Conservation (phyloP, 2,113 vertebrate species). For the Lycaon pictus region DNA sequence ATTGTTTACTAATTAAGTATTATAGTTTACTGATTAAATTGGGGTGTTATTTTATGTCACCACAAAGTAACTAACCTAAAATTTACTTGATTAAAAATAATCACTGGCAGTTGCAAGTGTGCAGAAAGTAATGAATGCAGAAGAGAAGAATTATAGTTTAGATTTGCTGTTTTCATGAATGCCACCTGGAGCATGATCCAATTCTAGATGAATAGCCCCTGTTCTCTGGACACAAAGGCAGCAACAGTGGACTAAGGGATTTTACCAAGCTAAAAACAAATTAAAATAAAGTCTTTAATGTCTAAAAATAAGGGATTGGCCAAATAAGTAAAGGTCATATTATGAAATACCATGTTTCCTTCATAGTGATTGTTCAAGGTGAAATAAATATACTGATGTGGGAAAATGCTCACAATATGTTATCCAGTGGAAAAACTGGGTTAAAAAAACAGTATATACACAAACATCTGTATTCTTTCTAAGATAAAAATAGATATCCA, state of each 20-base stretch:
- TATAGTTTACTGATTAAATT: constrained; percentile 1
- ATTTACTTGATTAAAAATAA: constrained; percentile 40
- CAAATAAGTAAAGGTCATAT: not conserved
- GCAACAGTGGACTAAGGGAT: not conserved
- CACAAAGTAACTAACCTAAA: constrained; percentile 19
- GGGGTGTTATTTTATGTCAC: not conserved
- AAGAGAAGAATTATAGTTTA: not conserved
- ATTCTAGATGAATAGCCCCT: constrained; percentile 1
- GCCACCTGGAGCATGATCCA: not conserved
- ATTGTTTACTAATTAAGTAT: not conserved
- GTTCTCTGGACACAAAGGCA: constrained; percentile 22
- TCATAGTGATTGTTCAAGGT: not conserved
- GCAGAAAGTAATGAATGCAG: not conserved
- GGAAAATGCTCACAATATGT: not conserved
- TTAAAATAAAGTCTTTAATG: constrained; percentile 9
- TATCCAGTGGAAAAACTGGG: not conserved
- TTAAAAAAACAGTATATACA: not conserved
- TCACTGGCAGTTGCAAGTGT: not conserved
- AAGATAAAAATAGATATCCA: constrained; percentile 27
- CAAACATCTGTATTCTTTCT: not conserved
- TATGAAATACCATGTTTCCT: not conserved
- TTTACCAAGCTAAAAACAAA: not conserved
- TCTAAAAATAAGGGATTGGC: not conserved
- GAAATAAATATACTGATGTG: not conserved
- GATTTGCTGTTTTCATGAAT: constrained; percentile 1